These are phyloP conservation scores for Irena cyanogastra DNA, from an alignment of 2,113 vertebrate species.

Conservation along the genomic window DNA sequence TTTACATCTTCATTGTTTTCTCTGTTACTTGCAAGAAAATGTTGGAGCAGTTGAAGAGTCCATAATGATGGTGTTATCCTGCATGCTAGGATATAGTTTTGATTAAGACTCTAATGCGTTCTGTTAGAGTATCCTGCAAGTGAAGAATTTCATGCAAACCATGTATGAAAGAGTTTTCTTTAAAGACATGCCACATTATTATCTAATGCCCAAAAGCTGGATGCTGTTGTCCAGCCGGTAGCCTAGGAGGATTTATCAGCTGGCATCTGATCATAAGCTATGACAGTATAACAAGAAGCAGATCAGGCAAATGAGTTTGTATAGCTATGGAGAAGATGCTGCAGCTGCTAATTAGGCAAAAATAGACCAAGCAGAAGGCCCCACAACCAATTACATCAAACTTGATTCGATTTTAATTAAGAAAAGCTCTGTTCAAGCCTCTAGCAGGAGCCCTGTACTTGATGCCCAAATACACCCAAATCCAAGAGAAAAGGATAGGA, in stretches of 20 bases:
- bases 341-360: not conserved
- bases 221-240: not conserved
- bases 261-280: not conserved
- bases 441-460: not conserved
- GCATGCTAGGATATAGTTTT: not conserved
- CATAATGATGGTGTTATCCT: not conserved
- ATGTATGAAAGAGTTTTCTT: not conserved
- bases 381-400: constrained; percentile 1
- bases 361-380: not conserved
- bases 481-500: not conserved
- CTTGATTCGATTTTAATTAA: constrained; percentile 10
- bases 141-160: not conserved
- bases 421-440: not conserved
- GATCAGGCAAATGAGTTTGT: not conserved
- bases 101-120: not conserved
- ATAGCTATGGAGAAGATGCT: not conserved
- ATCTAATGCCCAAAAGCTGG: not conserved
- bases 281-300: not conserved
- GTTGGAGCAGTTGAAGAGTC: not conserved
- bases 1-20: not conserved
- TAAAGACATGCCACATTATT: not conserved
- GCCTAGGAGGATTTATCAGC: not conserved
- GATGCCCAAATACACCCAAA: not conserved
- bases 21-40: not conserved
- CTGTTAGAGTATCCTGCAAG: not conserved